Evolutionary conservation across 2,113 vertebrate genomes (phyloP).

Genomic region (Carettochelys insculpta): DNA sequence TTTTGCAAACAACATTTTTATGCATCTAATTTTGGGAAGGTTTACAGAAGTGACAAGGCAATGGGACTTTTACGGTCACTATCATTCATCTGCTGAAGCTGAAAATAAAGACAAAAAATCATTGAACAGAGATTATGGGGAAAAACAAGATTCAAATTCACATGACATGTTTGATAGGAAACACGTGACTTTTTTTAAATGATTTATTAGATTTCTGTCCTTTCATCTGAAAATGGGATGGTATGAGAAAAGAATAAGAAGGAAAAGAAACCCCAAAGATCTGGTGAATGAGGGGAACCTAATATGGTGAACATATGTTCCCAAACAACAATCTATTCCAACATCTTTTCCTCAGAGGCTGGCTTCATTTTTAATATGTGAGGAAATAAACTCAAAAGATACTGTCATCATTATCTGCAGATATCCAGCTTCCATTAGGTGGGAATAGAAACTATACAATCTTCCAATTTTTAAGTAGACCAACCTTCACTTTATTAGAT

Average conservation of each 20-base stretch:
- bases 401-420: background rate
- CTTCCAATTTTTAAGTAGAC: background rate
- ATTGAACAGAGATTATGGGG: background rate
- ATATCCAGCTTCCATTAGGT: background rate
- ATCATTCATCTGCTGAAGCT: background rate
- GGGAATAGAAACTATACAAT: fast-evolving
- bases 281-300: background rate
- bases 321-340: background rate
- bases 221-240: background rate
- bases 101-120: conserved; percentile 3
- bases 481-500: background rate
- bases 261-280: background rate
- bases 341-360: background rate
- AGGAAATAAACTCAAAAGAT: background rate
- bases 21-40: background rate
- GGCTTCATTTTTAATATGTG: background rate
- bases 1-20: background rate
- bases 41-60: conserved; percentile 6
- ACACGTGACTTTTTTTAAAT: background rate
- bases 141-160: background rate
- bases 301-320: background rate
- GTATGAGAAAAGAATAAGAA: too few species aligned
- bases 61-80: background rate
- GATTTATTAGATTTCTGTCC: background rate
- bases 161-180: background rate